Evolutionary conservation across 2,888 invertebrate genomes (phyloP).

Genomic region (Diaphora mendica): DNA sequence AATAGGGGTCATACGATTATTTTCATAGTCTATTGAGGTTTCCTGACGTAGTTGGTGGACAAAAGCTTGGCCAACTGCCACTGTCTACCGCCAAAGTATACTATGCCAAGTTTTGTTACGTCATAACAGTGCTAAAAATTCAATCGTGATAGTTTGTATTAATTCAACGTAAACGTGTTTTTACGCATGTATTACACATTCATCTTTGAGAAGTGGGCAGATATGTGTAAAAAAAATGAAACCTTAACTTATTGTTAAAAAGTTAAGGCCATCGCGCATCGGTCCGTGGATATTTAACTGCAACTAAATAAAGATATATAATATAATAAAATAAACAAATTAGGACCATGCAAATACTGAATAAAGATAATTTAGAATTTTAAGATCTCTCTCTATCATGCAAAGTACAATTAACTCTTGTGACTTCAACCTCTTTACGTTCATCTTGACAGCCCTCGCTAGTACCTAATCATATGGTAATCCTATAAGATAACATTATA

Average conservation of each 20-base stretch:
- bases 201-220: not conserved
- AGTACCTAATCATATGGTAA: constrained; percentile 25
- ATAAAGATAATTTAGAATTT: not conserved
- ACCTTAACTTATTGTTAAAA: not conserved
- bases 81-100: constrained; percentile 4
- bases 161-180: not conserved
- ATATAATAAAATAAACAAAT: too few species aligned
- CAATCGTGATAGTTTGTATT: constrained; percentile 12
- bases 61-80: constrained; percentile 18
- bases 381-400: not conserved
- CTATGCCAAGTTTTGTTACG: constrained; percentile 14
- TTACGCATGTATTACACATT: not conserved
- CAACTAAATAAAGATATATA: too few species aligned
- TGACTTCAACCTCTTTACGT: not conserved
- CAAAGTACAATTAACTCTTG: not conserved
- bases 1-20: not conserved
- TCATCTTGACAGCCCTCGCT: not conserved
- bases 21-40: constrained; percentile 5
- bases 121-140: not conserved
- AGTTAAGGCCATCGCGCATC: not conserved
- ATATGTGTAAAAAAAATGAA: not conserved
- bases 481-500: constrained; percentile 33
- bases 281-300: too few species aligned
- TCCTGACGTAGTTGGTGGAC: constrained; percentile 7
- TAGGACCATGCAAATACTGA: not conserved